Evolutionary conservation across 2,113 vertebrate genomes (phyloP), one percentile per base, ranked within the genome.

Genomic region (Stegastes partitus): DNA sequence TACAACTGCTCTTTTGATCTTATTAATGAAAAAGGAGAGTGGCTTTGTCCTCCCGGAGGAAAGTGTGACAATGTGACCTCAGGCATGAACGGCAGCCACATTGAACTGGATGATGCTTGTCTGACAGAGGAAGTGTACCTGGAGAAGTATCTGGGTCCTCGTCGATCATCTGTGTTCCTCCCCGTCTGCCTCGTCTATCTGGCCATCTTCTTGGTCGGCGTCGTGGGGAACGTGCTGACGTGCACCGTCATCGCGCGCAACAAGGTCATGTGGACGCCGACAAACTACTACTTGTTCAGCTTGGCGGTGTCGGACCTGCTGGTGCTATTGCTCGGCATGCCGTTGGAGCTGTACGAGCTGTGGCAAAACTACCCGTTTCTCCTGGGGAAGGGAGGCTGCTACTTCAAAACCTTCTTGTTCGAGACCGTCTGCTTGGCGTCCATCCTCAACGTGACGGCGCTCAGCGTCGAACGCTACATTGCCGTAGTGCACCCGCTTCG

Each of bases 221-320:
- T 95, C 0, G 63, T 96, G 81, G 98, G 98, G 26, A 99, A 99
- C 22, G 84, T 76, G 0, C 93, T 99, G 25, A 99, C 97, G 6
- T 99, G 97, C 82, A 85, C 87, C 0, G 97, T 99, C 81, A 97
- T 99, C 79, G 84, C 96, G 6, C 93, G 92, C 75, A 94, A 98
- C 90, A 95, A 94, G 16, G 93, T 97, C 82, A 98, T 99, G 97
- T 93, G 94, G 87, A 98, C 96, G 0, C 96, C 98, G 50, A 99
- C 97, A 64, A 98, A 99, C 93, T 97, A 96, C 88, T 99, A 99
- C 90, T 91, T 99, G 45, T 96, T 99, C 93, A 99, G 98, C 90
- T 91, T 99, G 77, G 97, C 97, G 0, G 66, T 96, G 58, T 98
- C 98, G 0, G 98, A 99, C 92, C 95, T 99, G 86, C 91, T 99